phyloP scores from a whole-genome alignment of 2,797 vertebrate species.

The Poeciliopsis infans region DNA sequence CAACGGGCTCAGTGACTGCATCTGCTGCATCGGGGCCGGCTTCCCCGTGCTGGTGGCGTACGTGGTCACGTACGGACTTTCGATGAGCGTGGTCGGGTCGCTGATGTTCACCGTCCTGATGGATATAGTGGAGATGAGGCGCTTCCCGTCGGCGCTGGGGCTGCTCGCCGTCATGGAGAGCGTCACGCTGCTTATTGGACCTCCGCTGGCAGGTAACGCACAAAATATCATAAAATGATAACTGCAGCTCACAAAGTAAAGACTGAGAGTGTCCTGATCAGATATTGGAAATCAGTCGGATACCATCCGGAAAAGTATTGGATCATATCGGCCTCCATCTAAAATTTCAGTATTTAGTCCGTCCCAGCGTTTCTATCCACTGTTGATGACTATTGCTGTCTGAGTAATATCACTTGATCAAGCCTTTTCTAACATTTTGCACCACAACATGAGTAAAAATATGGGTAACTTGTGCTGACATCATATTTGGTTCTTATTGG shows the following conservation, averaged over 20 bases:
- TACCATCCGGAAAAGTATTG: too few species aligned
- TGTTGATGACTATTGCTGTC: too few species aligned
- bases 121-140: constrained; percentile 92
- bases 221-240: too few species aligned
- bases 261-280: neutral
- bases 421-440: too few species aligned
- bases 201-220: constrained; percentile 88
- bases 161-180: constrained; percentile 91
- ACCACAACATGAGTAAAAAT: too few species aligned
- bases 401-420: too few species aligned
- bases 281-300: too few species aligned
- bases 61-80: constrained; percentile 84
- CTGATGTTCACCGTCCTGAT: constrained; percentile 94
- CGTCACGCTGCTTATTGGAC: constrained; percentile 86
- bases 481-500: too few species aligned
- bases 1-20: constrained; percentile 90
- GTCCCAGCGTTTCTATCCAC: too few species aligned
- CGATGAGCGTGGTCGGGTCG: constrained; percentile 90
- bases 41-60: constrained; percentile 85
- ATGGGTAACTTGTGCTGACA: too few species aligned
- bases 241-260: neutral
- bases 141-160: constrained; percentile 91
- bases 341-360: too few species aligned
- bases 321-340: too few species aligned
- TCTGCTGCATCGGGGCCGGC: constrained; percentile 81